Conservation (phyloP, 1,140 invertebrate species). For the Lethrus apterus region DNA sequence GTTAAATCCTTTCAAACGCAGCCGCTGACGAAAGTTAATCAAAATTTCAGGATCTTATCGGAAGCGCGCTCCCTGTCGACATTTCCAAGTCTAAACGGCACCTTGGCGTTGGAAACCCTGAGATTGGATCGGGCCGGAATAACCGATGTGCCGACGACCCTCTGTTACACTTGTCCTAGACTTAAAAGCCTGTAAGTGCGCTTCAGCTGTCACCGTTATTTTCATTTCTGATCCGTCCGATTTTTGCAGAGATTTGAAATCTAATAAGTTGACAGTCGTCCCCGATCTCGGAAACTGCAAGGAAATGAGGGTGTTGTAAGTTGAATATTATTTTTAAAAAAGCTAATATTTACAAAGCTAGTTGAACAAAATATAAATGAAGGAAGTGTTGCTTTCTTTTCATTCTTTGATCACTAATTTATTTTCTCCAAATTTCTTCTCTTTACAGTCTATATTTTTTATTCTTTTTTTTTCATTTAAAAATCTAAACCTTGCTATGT, state of each 20-base stretch:
- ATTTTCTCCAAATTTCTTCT: too few species aligned
- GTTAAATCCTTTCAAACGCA: neutral
- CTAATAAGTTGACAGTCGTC: slow-evolving; percentile 63
- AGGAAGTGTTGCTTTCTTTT: too few species aligned
- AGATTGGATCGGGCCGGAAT: slow-evolving; percentile 75
- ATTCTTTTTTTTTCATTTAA: too few species aligned
- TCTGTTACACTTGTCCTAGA: slow-evolving; percentile 71
- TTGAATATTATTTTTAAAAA: slow-evolving; percentile 36
- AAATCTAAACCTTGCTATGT: too few species aligned
- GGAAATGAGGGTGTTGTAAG: slow-evolving; percentile 82
- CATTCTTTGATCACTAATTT: too few species aligned
- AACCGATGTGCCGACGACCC: slow-evolving; percentile 55
- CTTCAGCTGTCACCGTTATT: neutral
- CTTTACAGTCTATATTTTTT: too few species aligned
- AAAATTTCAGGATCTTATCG: slow-evolving; percentile 70
- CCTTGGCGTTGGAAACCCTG: slow-evolving; percentile 66
- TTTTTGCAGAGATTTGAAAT: slow-evolving; percentile 71
- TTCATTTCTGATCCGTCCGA: neutral
- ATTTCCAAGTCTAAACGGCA: slow-evolving; percentile 78
- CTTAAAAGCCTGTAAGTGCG: slow-evolving; percentile 79
- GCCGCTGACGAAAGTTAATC: too few species aligned
- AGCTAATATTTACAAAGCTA: slow-evolving; percentile 3
- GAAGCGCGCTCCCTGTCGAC: slow-evolving; percentile 68
- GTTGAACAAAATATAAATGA: too few species aligned
- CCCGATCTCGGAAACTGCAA: slow-evolving; percentile 66